phyloP scores from a whole-genome alignment of 1,140 invertebrate species.

The Macrostomum lignano region DNA sequence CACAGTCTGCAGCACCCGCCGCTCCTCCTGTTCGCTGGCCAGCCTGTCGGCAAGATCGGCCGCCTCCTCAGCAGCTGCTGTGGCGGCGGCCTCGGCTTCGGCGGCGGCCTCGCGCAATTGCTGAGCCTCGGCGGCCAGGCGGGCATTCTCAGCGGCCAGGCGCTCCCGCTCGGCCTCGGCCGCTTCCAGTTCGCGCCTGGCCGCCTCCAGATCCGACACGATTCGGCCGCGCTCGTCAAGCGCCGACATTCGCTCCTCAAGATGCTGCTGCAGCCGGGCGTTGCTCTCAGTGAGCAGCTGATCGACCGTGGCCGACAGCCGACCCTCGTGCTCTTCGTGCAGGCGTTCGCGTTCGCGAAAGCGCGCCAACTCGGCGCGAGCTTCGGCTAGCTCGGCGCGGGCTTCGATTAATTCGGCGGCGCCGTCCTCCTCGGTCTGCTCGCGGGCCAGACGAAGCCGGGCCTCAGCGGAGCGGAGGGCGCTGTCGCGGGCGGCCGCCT shows the following conservation, averaged over 20 bases:
- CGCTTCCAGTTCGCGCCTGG: slow-evolving; percentile 68
- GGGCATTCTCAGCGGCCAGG: not conserved
- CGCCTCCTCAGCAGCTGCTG: too few species aligned
- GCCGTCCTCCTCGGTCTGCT: too few species aligned
- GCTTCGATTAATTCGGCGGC: slow-evolving; percentile 82
- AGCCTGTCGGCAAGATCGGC: too few species aligned
- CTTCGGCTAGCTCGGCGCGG: slow-evolving; percentile 86
- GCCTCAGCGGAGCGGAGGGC: too few species aligned
- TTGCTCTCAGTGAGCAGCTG: slow-evolving; percentile 50
- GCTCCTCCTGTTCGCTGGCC: too few species aligned
- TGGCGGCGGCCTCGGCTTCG: too few species aligned
- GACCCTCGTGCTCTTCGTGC: slow-evolving; percentile 94
- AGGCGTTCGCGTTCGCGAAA: slow-evolving; percentile 82
- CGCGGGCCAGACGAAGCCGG: too few species aligned
- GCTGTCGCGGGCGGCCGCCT: too few species aligned
- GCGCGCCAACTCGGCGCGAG: slow-evolving; percentile 45
- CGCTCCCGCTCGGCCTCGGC: slow-evolving; percentile 50
- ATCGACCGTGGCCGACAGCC: slow-evolving; percentile 64
- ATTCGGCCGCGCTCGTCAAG: slow-evolving; percentile 87
- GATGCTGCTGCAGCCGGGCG: slow-evolving; percentile 77
- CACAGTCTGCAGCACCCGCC: too few species aligned
- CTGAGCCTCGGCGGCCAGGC: too few species aligned
- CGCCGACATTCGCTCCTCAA: slow-evolving; percentile 91
- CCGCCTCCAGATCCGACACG: slow-evolving; percentile 75
- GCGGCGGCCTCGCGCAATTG: too few species aligned